These are phyloP conservation scores for Oreochromis mossambicus DNA, from an alignment of 2,797 vertebrate species.

Conservation along the genomic window DNA sequence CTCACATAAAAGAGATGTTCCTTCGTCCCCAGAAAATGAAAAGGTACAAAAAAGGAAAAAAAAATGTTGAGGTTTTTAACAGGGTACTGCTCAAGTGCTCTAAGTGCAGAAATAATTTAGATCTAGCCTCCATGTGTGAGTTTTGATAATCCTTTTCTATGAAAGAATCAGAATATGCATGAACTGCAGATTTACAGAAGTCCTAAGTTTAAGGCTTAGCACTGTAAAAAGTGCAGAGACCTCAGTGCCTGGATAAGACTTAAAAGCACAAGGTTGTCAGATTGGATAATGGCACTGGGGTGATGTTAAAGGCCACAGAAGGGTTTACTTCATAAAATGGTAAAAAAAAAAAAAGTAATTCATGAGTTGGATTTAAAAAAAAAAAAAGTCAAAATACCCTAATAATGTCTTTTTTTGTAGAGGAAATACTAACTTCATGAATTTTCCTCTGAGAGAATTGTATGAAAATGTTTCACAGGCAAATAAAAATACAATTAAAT, in stretches of 20 bases:
- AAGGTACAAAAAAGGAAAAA: neutral
- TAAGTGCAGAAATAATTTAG: neutral
- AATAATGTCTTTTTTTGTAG: neutral
- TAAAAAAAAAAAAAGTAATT: neutral
- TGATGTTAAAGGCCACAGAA: neutral
- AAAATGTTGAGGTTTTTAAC: neutral
- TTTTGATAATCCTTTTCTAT: neutral
- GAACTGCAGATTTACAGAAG: neutral
- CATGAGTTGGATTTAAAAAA: neutral
- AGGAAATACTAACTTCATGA: neutral
- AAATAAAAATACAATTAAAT: neutral
- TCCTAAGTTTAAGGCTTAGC: neutral
- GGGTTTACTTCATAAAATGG: neutral
- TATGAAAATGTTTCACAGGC: neutral
- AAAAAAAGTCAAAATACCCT: neutral
- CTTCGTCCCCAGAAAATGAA: fast-evolving
- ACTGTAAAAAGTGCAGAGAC: neutral
- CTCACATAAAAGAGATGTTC: neutral
- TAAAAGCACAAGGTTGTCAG: neutral
- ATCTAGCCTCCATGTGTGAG: neutral
- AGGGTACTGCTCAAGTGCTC: neutral
- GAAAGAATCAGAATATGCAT: neutral
- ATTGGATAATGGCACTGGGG: neutral
- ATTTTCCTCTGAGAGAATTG: neutral
- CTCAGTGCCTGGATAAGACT: neutral